Conservation (phyloP, 2,888 invertebrate genomes). For the Chorisops tibialis region DNA sequence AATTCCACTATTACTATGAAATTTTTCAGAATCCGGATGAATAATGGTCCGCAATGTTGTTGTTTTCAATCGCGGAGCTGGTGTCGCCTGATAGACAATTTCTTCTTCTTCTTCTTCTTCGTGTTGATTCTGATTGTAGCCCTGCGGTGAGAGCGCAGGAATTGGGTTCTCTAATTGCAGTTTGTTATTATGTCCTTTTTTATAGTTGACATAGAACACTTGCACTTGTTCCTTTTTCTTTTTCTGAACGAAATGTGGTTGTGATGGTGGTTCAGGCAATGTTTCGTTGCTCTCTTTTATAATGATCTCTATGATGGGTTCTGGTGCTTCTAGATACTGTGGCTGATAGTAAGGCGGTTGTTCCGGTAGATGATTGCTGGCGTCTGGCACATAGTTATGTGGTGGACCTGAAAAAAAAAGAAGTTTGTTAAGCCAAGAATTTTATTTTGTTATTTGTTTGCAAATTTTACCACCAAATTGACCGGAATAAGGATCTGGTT, state of each 20-base stretch:
- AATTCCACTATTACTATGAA: slow-evolving; percentile 75
- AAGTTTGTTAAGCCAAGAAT: slow-evolving; percentile 11
- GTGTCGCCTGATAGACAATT: slow-evolving; percentile 47
- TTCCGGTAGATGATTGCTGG: slow-evolving; percentile 42
- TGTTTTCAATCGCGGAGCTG: slow-evolving; percentile 60
- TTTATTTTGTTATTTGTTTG: not conserved
- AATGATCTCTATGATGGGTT: slow-evolving; percentile 88
- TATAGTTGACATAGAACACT: slow-evolving; percentile 87
- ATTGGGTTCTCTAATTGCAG: slow-evolving; percentile 77
- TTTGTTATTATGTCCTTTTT: slow-evolving; percentile 74
- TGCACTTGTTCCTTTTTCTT: slow-evolving; percentile 80
- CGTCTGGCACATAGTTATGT: slow-evolving; percentile 32
- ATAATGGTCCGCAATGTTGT: slow-evolving; percentile 82
- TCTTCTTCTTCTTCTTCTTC: slow-evolving; percentile 55
- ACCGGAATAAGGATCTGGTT: slow-evolving; percentile 37
- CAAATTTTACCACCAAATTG: slow-evolving; percentile 40
- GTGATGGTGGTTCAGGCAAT: slow-evolving; percentile 61
- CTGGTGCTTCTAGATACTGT: slow-evolving; percentile 71
- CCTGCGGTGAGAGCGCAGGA: slow-evolving; percentile 70
- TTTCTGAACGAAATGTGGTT: slow-evolving; percentile 49
- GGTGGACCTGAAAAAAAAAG: slow-evolving; percentile 17
- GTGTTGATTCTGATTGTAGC: slow-evolving; percentile 61
- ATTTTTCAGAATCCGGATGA: slow-evolving; percentile 80
- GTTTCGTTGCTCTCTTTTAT: slow-evolving; percentile 86
- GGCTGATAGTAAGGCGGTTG: slow-evolving; percentile 47